Conservation (phyloP, 2,888 invertebrate species). For the Lithophane ornitopus region DNA sequence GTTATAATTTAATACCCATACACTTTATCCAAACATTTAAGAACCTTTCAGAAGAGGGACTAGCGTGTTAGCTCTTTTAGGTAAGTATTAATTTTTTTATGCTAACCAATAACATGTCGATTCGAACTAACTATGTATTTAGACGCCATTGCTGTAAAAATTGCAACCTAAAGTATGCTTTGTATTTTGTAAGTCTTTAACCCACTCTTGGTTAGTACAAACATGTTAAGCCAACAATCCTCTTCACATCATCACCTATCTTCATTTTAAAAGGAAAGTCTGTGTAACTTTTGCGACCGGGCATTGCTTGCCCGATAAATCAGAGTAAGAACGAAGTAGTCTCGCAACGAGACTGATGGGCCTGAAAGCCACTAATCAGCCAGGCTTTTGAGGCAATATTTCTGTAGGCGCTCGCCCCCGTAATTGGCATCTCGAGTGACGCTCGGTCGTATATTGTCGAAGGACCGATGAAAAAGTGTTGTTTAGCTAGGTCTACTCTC, state of each 20-base stretch:
- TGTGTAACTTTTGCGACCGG: background rate
- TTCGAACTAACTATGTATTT: background rate
- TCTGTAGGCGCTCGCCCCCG: conserved; percentile 17
- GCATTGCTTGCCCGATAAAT: conserved; percentile 12
- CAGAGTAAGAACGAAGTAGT: conserved; percentile 7
- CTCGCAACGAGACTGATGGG: conserved; percentile 21
- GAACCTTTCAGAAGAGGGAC: background rate
- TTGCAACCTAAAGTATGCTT: background rate
- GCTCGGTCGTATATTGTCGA: conserved; percentile 69
- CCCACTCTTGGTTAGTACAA: background rate
- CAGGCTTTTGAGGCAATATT: conserved; percentile 18
- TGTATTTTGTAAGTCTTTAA: background rate
- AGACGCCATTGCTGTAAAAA: background rate
- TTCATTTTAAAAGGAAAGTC: conserved; percentile 14
- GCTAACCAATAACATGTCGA: background rate
- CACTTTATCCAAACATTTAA: conserved; percentile 11
- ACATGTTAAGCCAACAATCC: background rate
- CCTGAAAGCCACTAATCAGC: conserved; percentile 48
- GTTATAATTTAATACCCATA: conserved; percentile 2
- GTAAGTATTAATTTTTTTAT: background rate
- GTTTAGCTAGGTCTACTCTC: conserved; percentile 37
- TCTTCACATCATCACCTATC: background rate
- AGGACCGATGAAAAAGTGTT: conserved; percentile 64
- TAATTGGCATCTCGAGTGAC: conserved; percentile 49
- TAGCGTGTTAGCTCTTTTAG: background rate